Evolutionary conservation across 2,888 invertebrate species (phyloP), one percentile per base, ranked within the genome.

Genomic region (Orthosia gracilis): DNA sequence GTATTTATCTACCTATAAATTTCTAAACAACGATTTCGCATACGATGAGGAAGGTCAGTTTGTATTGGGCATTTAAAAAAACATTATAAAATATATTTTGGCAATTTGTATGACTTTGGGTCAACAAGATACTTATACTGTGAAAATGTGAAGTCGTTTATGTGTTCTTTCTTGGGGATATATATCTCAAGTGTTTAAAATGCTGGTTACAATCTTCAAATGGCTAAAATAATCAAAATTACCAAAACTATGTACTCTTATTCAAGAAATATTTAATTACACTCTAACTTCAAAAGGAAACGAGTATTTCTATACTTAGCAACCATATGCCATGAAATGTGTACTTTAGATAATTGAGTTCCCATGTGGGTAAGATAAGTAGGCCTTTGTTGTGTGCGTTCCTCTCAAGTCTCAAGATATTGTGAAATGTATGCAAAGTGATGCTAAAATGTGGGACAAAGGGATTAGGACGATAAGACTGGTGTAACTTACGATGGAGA

Each of bases 301-400:
- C 0, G 26, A 40, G 45, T 50, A 26, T 57, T 64, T 13, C 52
- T 21, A 49, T 15, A 45, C 31, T 61, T 40, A 64, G 13, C 4
- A 50, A 47, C 73, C 66, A 62, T 1, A 66, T 66, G 47, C 26
- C 11, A 54, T 18, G 21, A 17, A 57, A 62, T 47, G 45, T 54
- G 57, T 78, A 67, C 80, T 74, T 63, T 11, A 67, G 52, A 64
- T 78, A 80, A 63, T 74, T 63, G 74, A 74, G 54, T 66, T 80
- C 0, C 18, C 80, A 45, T 67, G 49, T 59, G 49, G 54, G 55
- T 7, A n/a, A 64, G 68, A 75, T 69, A 76, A 63, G 26, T n/a
- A 54, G 17, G 17, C 4, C 64, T 69, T 69, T 81, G 62, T 81
- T 54, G 76, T 54, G 40, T 55, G 61, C 18, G 50, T 52, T 23